Conservation (phyloP, 2,888 invertebrate genomes). For the Mythimna pallens region DNA sequence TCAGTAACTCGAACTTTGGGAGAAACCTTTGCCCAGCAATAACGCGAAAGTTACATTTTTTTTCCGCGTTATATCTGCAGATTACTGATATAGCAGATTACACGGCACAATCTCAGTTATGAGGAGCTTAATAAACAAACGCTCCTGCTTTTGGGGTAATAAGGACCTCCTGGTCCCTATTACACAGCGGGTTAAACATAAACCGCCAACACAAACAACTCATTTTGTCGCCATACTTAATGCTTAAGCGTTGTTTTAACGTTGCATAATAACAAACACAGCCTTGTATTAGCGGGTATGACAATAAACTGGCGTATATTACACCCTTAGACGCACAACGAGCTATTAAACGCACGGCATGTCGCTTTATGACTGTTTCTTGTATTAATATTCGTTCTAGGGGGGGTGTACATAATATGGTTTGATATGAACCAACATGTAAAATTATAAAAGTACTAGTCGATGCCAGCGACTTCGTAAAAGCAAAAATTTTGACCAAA, state of each 20-base stretch:
- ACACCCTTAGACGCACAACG: slow-evolving; percentile 49
- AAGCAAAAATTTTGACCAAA: too few relatives aligned
- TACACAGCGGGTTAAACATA: slow-evolving; percentile 20
- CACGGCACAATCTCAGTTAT: neutral
- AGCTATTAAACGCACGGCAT: slow-evolving; percentile 64
- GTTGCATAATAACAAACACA: slow-evolving; percentile 54
- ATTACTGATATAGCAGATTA: slow-evolving; percentile 2
- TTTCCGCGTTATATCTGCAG: neutral
- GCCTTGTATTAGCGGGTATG: slow-evolving; percentile 52
- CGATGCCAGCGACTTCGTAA: too few relatives aligned
- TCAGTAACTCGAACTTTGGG: too few relatives aligned
- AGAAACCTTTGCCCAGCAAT: too few relatives aligned
- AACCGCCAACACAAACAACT: slow-evolving; percentile 21
- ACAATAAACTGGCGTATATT: slow-evolving; percentile 54
- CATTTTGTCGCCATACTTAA: slow-evolving; percentile 40
- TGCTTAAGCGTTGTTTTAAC: slow-evolving; percentile 52
- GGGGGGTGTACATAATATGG: slow-evolving; percentile 29
- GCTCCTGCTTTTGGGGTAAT: neutral
- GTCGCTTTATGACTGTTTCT: slow-evolving; percentile 62
- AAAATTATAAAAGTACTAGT: slow-evolving; percentile 36
- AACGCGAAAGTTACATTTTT: neutral
- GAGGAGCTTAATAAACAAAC: slow-evolving; percentile 21
- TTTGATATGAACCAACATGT: slow-evolving; percentile 30
- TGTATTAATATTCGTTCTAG: slow-evolving; percentile 39
- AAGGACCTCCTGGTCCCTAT: neutral